phyloP scores from a whole-genome alignment of 2,797 vertebrate genomes.

The Chaetodon trifasciatus region DNA sequence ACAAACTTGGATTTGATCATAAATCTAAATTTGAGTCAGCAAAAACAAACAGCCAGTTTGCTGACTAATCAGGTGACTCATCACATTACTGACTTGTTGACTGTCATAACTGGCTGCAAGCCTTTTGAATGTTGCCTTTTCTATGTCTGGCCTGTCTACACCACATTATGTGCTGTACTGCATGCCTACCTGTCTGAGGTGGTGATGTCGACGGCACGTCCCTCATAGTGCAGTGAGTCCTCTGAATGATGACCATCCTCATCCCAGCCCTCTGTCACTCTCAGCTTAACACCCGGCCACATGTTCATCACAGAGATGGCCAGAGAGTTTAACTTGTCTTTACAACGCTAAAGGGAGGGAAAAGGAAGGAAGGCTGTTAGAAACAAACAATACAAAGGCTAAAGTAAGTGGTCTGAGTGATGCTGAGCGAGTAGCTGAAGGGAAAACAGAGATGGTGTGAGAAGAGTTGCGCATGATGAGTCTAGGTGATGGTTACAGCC shows the following conservation, averaged over 20 bases:
- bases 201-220: slow-evolving; percentile 97
- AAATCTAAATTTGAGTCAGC: not conserved
- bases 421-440: not conserved
- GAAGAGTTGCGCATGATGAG: not conserved
- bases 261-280: slow-evolving; percentile 99
- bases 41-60: not conserved
- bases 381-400: not conserved
- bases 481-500: not conserved
- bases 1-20: slow-evolving; percentile 2
- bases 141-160: not conserved
- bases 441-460: not conserved
- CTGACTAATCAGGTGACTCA: slow-evolving; percentile 18
- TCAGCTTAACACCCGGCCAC: slow-evolving; percentile 97
- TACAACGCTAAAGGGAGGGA: slow-evolving; percentile 90
- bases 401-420: not conserved
- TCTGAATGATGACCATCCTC: slow-evolving; percentile 97
- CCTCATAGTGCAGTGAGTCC: slow-evolving; percentile 98
- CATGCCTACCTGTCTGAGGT: slow-evolving; percentile 90
- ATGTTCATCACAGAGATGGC: slow-evolving; percentile 99
- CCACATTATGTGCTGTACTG: not conserved
- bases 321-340: slow-evolving; percentile 97
- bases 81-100: slow-evolving; percentile 19
- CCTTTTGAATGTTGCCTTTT: not conserved
- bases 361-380: slow-evolving; percentile 11
- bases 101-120: not conserved